Conservation (phyloP, 1,140 invertebrate species). For the Papilio polytes region DNA sequence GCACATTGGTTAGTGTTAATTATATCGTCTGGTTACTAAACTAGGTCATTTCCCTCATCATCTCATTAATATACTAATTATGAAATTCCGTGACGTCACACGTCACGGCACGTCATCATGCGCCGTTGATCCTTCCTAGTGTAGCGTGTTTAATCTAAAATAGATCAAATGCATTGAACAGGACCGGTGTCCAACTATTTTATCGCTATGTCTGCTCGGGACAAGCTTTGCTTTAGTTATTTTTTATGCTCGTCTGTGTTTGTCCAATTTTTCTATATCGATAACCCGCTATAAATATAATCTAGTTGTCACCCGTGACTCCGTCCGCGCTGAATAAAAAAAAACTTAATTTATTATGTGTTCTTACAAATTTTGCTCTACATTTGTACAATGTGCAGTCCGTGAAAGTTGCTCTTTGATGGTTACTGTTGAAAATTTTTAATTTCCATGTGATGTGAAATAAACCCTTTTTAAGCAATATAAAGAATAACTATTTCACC, state of each 20-base stretch:
- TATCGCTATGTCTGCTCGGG: constrained; percentile 9
- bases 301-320: no score
- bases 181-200: constrained; percentile 4
- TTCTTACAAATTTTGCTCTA: neutral
- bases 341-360: no score
- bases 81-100: neutral
- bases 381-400: neutral
- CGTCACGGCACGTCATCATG: neutral
- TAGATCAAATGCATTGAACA: constrained; percentile 5
- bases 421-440: neutral
- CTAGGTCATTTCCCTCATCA: neutral
- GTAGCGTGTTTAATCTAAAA: neutral
- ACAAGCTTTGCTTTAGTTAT: constrained; percentile 4
- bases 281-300: constrained; percentile 5
- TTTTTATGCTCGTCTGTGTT: constrained; percentile 11
- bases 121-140: neutral
- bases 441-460: neutral
- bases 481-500: neutral
- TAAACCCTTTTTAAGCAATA: neutral
- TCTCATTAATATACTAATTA: constrained; percentile 3
- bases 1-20: neutral
- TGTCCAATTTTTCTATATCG: constrained; percentile 4
- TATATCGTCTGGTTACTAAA: neutral
- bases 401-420: neutral
- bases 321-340: no score